Evolutionary conservation across 2,797 vertebrate genomes (phyloP).

Genomic region (Enteromius thamalakanensis): DNA sequence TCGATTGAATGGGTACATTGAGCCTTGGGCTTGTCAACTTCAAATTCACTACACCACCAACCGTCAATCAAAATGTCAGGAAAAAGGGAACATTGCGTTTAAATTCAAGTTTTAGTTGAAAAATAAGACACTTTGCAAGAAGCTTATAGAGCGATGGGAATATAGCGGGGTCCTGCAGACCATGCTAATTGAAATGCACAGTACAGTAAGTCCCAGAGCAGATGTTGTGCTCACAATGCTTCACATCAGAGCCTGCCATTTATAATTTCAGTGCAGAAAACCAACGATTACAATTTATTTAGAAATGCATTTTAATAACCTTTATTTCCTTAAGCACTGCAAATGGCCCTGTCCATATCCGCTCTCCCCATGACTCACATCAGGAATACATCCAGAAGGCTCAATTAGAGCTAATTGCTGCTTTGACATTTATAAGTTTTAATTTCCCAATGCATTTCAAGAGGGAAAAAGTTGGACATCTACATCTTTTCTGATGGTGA

Average conservation of each 20-base stretch:
- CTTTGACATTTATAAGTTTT: conserved; percentile 55
- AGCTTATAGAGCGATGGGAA: not conserved
- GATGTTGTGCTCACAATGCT: conserved; percentile 40
- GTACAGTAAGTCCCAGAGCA: conserved; percentile 40
- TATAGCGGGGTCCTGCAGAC: conserved; percentile 6
- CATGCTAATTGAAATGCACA: conserved; percentile 50
- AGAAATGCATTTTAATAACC: conserved; percentile 34
- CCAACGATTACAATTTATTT: conserved; percentile 49
- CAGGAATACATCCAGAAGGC: conserved; percentile 46
- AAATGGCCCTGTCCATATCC: conserved; percentile 27
- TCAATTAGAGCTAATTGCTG: conserved; percentile 49
- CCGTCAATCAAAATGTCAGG: conserved; percentile 36
- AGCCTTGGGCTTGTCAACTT: conserved; percentile 38
- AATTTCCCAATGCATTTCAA: conserved; percentile 23
- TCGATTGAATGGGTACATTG: conserved; percentile 8
- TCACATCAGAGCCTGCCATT: conserved; percentile 58
- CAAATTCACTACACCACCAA: conserved; percentile 39
- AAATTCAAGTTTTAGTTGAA: not conserved
- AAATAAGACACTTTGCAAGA: conserved; percentile 23
- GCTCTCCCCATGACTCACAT: conserved; percentile 21
- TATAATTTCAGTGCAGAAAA: conserved; percentile 41
- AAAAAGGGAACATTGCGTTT: conserved; percentile 20
- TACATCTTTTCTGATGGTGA: not conserved
- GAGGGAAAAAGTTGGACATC: conserved; percentile 28
- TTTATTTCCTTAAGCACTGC: conserved; percentile 51